Conservation (phyloP, 1,140 invertebrate genomes). For the Meloidogyne floridensis region DNA sequence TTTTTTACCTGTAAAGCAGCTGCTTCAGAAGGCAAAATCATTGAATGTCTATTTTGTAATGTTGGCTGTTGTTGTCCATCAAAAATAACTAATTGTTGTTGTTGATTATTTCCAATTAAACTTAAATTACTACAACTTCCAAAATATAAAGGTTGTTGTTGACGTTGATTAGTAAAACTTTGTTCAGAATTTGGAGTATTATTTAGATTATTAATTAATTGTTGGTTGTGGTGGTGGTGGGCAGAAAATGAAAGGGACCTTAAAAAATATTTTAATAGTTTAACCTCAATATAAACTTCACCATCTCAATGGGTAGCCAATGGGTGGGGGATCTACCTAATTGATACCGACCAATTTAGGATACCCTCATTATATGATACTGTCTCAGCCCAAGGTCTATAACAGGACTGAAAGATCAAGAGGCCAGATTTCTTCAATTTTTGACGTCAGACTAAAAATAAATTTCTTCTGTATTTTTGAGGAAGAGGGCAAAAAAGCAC, state of each 20-base stretch:
- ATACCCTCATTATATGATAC: too few species aligned
- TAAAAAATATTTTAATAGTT: neutral
- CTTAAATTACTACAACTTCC: conserved; percentile 31
- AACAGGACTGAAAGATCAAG: too few species aligned
- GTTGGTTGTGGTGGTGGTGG: neutral
- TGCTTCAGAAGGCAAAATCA: conserved; percentile 19
- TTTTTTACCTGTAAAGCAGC: neutral
- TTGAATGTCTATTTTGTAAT: conserved; percentile 18
- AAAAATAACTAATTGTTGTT: neutral
- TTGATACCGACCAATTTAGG: too few species aligned
- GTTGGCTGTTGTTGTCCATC: neutral
- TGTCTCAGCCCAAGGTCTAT: too few species aligned
- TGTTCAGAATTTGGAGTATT: neutral
- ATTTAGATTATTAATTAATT: conserved; percentile 8
- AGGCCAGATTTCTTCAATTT: too few species aligned
- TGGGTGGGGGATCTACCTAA: too few species aligned
- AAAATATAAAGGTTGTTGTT: neutral
- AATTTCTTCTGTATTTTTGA: too few species aligned
- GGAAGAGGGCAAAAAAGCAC: too few species aligned
- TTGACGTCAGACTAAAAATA: too few species aligned
- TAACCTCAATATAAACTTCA: too few species aligned
- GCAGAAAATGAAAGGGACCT: neutral
- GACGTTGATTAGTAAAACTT: neutral
- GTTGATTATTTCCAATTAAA: conserved; percentile 8
- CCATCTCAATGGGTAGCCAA: too few species aligned